Base-by-base conservation (phyloP, 2,888 invertebrate genomes). In the Athalia rosae region DNA sequence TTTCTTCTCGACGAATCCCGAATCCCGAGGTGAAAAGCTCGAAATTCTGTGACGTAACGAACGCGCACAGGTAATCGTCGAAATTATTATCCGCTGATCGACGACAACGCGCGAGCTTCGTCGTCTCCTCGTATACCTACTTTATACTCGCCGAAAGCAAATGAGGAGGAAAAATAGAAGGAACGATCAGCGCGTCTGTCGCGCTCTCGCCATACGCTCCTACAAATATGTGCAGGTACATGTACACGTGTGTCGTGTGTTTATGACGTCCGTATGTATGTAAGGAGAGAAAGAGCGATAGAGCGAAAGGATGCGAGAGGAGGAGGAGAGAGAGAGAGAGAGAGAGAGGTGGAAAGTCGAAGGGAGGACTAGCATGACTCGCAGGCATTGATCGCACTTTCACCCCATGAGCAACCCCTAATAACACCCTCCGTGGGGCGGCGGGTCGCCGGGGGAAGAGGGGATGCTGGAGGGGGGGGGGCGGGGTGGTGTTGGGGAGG, bases 351-450 rank as follows among this genome's bases (percentile, higher is more conserved):
- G 41, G 78, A 77, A 77, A 47, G 45, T 48, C 62, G 59, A 66
- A 78, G 80, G 83, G 85, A 83, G 84, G 84, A 84, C 82, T 85
- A 85, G 87, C 87, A 88, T 86, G 87, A 88, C 88, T 88, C 88
- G 82, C 86, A 85, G 85, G 89, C 89, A 89, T 89, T 88, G 89
- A 89, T 89, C 89, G 89, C 85, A 82, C 83, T 85, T 84, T 87
- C 88, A 87, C 89, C 89, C 88, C 85, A 88, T 87, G 88, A 87
- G 87, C 87, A 87, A 86, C 88, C 89, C 88, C 88, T 89, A 89
- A 89, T 89, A 89, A 88, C 87, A 85, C 85, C 83, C 84, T 83
- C 84, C 74, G 62, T 28, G 74, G 74, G 61, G 59, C 56, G 74
- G 74, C 67, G 76, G 78, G 77, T 76, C 59, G 56, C 67, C 43